Conservation (phyloP, 2,797 vertebrate genomes). For the Prionace glauca region DNA sequence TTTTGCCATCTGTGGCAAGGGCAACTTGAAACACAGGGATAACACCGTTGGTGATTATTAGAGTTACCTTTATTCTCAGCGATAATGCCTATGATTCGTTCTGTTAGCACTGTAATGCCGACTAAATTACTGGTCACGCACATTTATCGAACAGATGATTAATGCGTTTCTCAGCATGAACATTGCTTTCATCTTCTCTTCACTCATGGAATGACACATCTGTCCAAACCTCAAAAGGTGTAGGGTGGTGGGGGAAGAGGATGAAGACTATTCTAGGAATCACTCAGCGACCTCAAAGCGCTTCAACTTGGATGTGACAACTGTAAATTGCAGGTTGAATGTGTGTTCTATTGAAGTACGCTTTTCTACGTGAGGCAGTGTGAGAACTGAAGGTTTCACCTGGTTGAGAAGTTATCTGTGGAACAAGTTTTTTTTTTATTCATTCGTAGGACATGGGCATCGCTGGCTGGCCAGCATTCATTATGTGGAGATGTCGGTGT, state of each 20-base stretch:
- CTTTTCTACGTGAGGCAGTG: background rate
- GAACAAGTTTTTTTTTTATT: too few species aligned
- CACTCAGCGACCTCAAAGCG: background rate
- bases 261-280: background rate
- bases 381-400: background rate
- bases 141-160: background rate
- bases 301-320: background rate
- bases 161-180: background rate
- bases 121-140: background rate
- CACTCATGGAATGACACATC: background rate
- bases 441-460: too few species aligned
- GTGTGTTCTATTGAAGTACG: background rate
- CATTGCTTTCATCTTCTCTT: background rate
- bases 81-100: background rate
- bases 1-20: constrained; percentile 6
- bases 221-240: background rate
- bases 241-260: too few species aligned
- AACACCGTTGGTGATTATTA: background rate
- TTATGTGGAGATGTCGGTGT: too few species aligned
- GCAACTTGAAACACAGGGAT: background rate
- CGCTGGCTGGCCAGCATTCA: too few species aligned
- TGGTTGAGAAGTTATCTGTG: background rate
- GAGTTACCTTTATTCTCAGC: background rate
- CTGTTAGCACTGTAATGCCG: background rate
- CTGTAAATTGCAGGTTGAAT: background rate